Conservation (phyloP, 1,140 invertebrate species). For the Euglossa dilemma region DNA sequence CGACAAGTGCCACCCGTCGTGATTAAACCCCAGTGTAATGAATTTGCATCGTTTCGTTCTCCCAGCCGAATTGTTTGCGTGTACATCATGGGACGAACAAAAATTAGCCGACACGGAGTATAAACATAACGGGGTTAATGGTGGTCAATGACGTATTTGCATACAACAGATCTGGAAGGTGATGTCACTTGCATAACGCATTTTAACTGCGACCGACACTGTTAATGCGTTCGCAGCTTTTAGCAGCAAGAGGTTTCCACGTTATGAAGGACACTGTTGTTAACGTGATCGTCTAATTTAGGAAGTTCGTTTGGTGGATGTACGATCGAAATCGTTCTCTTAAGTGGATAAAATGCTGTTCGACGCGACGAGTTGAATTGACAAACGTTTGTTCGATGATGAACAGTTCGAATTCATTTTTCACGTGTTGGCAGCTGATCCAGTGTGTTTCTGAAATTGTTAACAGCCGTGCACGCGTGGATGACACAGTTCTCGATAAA, state of each 20-base stretch:
- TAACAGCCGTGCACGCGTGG: too few relatives aligned
- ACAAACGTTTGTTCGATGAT: too few relatives aligned
- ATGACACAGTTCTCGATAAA: too few relatives aligned
- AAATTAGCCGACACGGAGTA: slow-evolving; percentile 13
- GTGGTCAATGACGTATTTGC: slow-evolving; percentile 47
- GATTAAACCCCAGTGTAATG: background rate
- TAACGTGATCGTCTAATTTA: slow-evolving; percentile 6
- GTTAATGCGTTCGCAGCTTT: slow-evolving; percentile 12
- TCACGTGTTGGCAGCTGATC: too few relatives aligned
- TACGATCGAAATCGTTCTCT: background rate
- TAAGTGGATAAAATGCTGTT: background rate
- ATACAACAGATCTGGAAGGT: slow-evolving; percentile 57
- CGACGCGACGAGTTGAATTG: background rate
- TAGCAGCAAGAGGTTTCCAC: slow-evolving; percentile 3
- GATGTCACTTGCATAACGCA: slow-evolving; percentile 50
- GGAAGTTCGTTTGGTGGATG: background rate
- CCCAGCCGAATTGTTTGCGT: background rate
- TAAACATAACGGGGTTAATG: slow-evolving; percentile 50
- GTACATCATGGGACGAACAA: background rate
- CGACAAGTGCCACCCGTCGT: background rate
- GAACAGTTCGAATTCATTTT: too few relatives aligned
- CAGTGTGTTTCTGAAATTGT: too few relatives aligned
- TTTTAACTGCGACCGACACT: slow-evolving; percentile 24
- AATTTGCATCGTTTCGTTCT: background rate
- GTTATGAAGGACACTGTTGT: slow-evolving; percentile 8